Conservation (phyloP, 2,797 vertebrate genomes). For the Pseudochaenichthys georgianus region DNA sequence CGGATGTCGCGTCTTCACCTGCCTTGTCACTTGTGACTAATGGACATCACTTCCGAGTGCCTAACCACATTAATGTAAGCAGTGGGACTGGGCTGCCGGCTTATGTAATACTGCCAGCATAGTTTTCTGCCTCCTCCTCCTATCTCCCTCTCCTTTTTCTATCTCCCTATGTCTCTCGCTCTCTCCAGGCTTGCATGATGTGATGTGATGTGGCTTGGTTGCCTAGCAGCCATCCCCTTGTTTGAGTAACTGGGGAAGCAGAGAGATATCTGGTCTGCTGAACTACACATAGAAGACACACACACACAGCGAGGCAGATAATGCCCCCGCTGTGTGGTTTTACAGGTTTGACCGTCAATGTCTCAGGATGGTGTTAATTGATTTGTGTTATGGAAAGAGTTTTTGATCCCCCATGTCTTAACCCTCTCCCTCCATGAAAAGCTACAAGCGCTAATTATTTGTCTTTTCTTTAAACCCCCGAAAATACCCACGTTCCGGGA, state of each 20-base stretch:
- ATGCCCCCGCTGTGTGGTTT: constrained; percentile 60
- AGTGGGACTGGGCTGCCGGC: constrained; percentile 72
- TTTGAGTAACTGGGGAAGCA: constrained; percentile 82
- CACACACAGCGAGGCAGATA: constrained; percentile 50
- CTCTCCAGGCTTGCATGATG: constrained; percentile 70
- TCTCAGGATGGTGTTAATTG: constrained; percentile 63
- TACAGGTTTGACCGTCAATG: constrained; percentile 69
- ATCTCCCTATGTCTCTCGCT: constrained; percentile 36
- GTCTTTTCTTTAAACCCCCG: constrained; percentile 29
- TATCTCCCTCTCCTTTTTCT: constrained; percentile 7
- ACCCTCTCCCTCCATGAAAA: constrained; percentile 22
- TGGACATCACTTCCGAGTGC: constrained; percentile 78
- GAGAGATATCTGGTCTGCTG: constrained; percentile 74
- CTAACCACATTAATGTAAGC: constrained; percentile 78
- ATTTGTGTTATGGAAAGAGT: constrained; percentile 67
- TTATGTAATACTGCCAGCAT: constrained; percentile 84
- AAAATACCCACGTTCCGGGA: constrained; percentile 16
- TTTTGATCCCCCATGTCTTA: constrained; percentile 42
- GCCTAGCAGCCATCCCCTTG: constrained; percentile 84
- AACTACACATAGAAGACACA: constrained; percentile 55
- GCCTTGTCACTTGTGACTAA: constrained; percentile 79
- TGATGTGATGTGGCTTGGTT: constrained; percentile 83
- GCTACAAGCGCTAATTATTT: constrained; percentile 25
- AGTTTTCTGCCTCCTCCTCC: constrained; percentile 72
- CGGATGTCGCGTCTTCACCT: constrained; percentile 71